Conservation (phyloP, 2,888 invertebrate species). For the Taphrorychus bicolor region DNA sequence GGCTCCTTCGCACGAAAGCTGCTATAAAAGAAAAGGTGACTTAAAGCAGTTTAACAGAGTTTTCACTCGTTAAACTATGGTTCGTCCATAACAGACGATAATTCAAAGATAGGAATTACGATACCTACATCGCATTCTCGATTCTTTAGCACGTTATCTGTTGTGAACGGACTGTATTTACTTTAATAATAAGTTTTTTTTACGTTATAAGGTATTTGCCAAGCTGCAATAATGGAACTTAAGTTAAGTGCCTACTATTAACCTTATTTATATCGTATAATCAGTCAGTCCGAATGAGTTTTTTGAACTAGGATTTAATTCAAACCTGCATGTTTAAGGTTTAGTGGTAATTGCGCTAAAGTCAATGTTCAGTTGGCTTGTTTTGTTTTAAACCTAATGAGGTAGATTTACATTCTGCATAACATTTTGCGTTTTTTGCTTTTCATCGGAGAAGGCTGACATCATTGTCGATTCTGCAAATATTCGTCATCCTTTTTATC, state of each 20-base stretch:
- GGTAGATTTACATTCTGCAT: background rate
- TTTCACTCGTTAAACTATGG: constrained; percentile 37
- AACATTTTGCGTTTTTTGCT: too few relatives aligned
- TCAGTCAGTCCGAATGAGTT: constrained; percentile 27
- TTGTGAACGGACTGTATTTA: constrained; percentile 26
- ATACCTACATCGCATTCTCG: constrained; percentile 1
- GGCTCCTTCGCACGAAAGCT: too few relatives aligned
- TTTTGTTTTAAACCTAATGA: background rate
- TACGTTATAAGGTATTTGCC: constrained; percentile 35
- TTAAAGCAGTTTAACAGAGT: constrained; percentile 34
- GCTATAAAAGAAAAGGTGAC: constrained; percentile 22
- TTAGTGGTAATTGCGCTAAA: constrained; percentile 6
- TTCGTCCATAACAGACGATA: constrained; percentile 17
- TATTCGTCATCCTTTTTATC: too few relatives aligned
- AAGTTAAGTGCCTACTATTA: constrained; percentile 39
- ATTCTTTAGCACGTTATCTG: background rate
- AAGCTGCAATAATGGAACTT: constrained; percentile 39
- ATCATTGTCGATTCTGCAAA: too few relatives aligned
- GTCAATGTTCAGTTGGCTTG: constrained; percentile 11
- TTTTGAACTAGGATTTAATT: constrained; percentile 18
- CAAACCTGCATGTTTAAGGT: constrained; percentile 30
- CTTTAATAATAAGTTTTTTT: constrained; percentile 37
- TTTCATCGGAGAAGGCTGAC: too few relatives aligned
- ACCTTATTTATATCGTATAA: constrained; percentile 22
- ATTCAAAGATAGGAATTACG: background rate